A percentile compares a stretch with the other conserved stretches of the same genome.
These are phyloP conservation scores for Endotricha flammealis DNA, from an alignment of 2,888 invertebrate genomes.

Conservation along the genomic window DNA sequence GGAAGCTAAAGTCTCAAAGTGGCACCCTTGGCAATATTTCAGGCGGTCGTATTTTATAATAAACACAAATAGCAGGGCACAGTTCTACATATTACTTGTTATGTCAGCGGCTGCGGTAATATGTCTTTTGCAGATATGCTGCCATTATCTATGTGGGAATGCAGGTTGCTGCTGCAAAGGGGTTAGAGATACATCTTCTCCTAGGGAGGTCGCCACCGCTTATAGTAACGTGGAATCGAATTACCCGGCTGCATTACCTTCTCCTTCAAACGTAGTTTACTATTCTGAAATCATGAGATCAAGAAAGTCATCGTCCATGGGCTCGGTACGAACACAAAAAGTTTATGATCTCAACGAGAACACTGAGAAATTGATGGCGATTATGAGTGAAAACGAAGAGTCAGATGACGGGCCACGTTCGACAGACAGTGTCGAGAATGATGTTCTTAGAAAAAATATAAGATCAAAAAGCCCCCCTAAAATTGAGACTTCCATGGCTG, in stretches of 20 bases:
- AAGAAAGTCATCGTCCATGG: slow-evolving; percentile 30
- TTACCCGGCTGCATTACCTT: slow-evolving; percentile 39
- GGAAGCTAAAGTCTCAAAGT: slow-evolving; percentile 28
- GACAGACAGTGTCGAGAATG: slow-evolving; percentile 25
- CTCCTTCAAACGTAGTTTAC: slow-evolving; percentile 32
- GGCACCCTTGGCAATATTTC: slow-evolving; percentile 50
- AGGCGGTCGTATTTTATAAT: slow-evolving; percentile 40
- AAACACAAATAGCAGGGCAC: slow-evolving; percentile 50
- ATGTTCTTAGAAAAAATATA: slow-evolving; percentile 11
- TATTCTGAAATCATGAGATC: too few relatives aligned
- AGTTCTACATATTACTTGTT: slow-evolving; percentile 43
- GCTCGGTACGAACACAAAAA: slow-evolving; percentile 42
- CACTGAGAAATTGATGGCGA: slow-evolving; percentile 52
- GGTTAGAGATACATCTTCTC: not conserved
- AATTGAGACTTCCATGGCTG: slow-evolving; percentile 53
- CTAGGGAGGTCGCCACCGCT: slow-evolving; percentile 29
- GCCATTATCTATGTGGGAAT: slow-evolving; percentile 45
- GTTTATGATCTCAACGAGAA: slow-evolving; percentile 64
- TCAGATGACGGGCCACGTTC: slow-evolving; percentile 18
- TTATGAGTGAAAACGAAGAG: slow-evolving; percentile 46
- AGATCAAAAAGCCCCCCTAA: slow-evolving; percentile 49
- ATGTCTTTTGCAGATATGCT: slow-evolving; percentile 50
- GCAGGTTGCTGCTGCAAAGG: slow-evolving; percentile 37
- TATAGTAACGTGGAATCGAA: slow-evolving; percentile 41
- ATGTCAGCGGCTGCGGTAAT: slow-evolving; percentile 40